Conservation (phyloP, 2,113 vertebrate species). For the Takifugu bimaculatus region DNA sequence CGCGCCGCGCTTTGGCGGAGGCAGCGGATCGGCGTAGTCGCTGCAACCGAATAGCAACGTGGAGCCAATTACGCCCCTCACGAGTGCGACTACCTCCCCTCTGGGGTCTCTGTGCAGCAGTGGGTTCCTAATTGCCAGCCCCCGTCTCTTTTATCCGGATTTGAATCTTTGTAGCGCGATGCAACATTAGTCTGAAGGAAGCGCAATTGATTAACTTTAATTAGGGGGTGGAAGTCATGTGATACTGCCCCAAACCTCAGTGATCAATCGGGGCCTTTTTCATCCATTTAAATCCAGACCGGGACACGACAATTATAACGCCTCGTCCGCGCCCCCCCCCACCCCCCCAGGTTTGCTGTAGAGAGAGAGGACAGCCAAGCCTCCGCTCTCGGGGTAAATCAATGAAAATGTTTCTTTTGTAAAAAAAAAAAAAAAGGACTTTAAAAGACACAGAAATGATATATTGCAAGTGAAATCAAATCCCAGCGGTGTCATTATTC, state of each 20-base stretch:
- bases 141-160: slow-evolving; percentile 36
- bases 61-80: slow-evolving; percentile 58
- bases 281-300: no score
- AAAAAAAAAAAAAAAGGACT: slow-evolving; percentile 30
- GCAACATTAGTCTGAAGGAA: slow-evolving; percentile 52
- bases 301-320: neutral
- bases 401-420: slow-evolving; percentile 42
- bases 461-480: slow-evolving; percentile 44
- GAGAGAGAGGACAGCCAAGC: neutral
- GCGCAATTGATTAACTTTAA: slow-evolving; percentile 56
- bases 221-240: slow-evolving; percentile 7
- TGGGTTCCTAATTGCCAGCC: slow-evolving; percentile 64
- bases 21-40: slow-evolving; percentile 22
- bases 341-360: slow-evolving; percentile 1
- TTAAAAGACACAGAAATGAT: slow-evolving; percentile 43
- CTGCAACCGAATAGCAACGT: slow-evolving; percentile 49
- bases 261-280: no score
- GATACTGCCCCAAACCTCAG: no score
- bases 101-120: slow-evolving; percentile 57
- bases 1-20: slow-evolving; percentile 24
- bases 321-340: no score
- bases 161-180: slow-evolving; percentile 55
- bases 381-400: slow-evolving; percentile 13
- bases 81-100: slow-evolving; percentile 46
- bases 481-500: slow-evolving; percentile 53